Evolutionary conservation across 2,113 vertebrate genomes (phyloP), one percentile per base, ranked within the genome.

Genomic region (Tinamus guttatus): DNA sequence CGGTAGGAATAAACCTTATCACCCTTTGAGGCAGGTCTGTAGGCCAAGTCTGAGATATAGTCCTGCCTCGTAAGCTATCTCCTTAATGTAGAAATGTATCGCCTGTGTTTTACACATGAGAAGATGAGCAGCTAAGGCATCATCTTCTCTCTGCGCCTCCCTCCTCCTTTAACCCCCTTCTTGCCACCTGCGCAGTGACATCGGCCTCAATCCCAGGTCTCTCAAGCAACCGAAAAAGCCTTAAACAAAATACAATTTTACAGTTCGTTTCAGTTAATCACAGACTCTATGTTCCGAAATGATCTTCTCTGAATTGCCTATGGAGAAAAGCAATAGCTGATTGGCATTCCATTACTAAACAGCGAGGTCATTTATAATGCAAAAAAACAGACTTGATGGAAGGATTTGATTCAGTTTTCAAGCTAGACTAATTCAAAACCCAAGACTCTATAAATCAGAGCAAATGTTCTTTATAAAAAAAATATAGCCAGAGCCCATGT

Each of bases 191-290:
- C 0, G 28, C 64, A 69, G 71, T 2, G 40, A 27, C 62, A 67
- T 49, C 62, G 2, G 36, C 24, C 9, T 2, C 40, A 0, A 0
- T 49, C 75, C n/a, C 81, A 70, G 89, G 92, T 63, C 81, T 85
- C 73, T 69, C 63, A 43, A 52, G 89, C 70, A 63, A 59, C 91
- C 92, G 74, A 58, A 92, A 96, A 95, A 96, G 81, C 95, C 94
- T 98, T 96, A 97, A 98, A 97, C 97, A 95, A 96, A 97, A 98
- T 85, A 87, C 93, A 97, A 97, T 98, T 98, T 97, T 98, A 96
- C 97, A 97, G 96, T 97, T 98, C 97, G 97, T 98, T 98, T 98
- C 97, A 97, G 97, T 97, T 97, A 95, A 98, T 98, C 96, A 95
- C 89, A 75, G 93, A 91, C 81, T 92, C 92, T 94, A 43, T 97